Evolutionary conservation across 2,888 invertebrate genomes (phyloP).

Genomic region (Andrena bucephala): DNA sequence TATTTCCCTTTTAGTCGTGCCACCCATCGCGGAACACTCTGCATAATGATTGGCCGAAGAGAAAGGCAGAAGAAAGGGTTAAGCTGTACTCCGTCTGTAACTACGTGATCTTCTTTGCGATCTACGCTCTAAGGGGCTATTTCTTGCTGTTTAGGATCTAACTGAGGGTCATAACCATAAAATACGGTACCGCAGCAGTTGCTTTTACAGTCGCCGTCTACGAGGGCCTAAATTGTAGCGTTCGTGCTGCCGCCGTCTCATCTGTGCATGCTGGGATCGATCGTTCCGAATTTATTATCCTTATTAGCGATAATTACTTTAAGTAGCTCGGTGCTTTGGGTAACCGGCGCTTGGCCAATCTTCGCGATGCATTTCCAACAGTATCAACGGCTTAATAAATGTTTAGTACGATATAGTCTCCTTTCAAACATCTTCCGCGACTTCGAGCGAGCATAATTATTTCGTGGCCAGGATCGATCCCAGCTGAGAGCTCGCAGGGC

Average conservation of each 20-base stretch:
- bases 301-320: constrained; percentile 54
- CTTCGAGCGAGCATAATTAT: no score
- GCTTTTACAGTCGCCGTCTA: constrained; percentile 60
- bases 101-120: constrained; percentile 34
- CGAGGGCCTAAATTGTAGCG: constrained; percentile 66
- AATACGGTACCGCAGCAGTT: constrained; percentile 40
- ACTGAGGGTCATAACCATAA: constrained; percentile 62
- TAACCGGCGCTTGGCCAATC: constrained; percentile 6
- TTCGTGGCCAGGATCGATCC: constrained; percentile 35
- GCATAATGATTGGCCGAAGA: not conserved
- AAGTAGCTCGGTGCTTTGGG: constrained; percentile 25
- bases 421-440: not conserved
- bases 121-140: constrained; percentile 39
- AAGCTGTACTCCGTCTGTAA: constrained; percentile 33
- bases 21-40: not conserved
- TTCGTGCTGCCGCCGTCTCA: constrained; percentile 68
- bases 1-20: not conserved
- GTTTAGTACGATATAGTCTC: constrained; percentile 24
- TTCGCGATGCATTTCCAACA: not conserved
- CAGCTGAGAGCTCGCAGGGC: not conserved
- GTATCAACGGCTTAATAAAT: constrained; percentile 38
- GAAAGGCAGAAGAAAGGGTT: constrained; percentile 52
- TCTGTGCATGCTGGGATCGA: constrained; percentile 57
- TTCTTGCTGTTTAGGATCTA: constrained; percentile 61
- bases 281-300: constrained; percentile 58